Percentiles rank a stretch among this genome's conserved stretches.
Conservation (phyloP, 2,797 vertebrate species). For the Arctocebus calabarensis region DNA sequence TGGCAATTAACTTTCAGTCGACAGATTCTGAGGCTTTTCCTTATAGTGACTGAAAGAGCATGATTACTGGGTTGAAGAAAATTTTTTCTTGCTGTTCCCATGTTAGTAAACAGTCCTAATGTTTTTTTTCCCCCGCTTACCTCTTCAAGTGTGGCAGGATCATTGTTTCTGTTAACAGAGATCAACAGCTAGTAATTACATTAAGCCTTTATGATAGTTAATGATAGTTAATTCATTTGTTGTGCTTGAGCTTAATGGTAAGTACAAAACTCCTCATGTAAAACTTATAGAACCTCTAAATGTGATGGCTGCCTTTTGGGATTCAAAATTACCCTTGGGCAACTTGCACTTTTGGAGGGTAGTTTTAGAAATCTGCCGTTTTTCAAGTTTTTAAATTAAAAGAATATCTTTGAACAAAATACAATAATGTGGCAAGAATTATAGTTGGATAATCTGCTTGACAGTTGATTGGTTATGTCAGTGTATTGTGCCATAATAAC, state of each 20-base stretch:
- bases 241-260: conserved; percentile 17
- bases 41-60: not conserved
- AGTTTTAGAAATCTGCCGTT: conserved; percentile 16
- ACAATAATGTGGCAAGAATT: not conserved
- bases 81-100: not conserved
- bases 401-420: conserved; percentile 2
- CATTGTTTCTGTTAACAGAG: conserved; percentile 37
- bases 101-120: not conserved
- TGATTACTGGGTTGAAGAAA: not conserved
- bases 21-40: not conserved
- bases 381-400: not conserved
- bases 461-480: conserved; percentile 21
- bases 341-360: not conserved
- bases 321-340: conserved; percentile 3
- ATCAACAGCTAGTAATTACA: conserved; percentile 43
- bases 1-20: not conserved
- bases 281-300: not conserved
- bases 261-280: not conserved
- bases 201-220: conserved; percentile 41
- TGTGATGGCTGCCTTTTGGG: not conserved
- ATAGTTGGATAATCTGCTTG: not conserved
- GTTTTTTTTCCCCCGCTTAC: conserved; percentile 26
- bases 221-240: conserved; percentile 49
- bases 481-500: not conserved
- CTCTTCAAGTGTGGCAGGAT: not conserved